These are phyloP conservation scores for Noctua pronuba DNA, from an alignment of 2,888 invertebrate species.

Conservation along the genomic window DNA sequence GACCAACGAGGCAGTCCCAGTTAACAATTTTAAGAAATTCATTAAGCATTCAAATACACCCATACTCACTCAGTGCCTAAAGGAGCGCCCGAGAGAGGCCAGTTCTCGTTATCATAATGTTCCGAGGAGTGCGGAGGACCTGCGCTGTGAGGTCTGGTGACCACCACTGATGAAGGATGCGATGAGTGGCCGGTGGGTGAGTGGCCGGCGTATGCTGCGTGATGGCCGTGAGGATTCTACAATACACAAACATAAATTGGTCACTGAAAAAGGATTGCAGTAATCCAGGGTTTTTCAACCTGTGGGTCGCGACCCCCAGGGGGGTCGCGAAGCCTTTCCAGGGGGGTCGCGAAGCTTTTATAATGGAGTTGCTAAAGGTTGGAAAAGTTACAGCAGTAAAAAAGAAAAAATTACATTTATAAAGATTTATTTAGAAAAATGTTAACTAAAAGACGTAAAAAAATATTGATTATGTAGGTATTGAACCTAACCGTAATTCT, in stretches of 20 bases:
- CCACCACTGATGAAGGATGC: conserved; percentile 69
- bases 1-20: background rate
- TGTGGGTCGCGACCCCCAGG: no score
- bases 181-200: conserved; percentile 36
- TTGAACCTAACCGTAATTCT: no score
- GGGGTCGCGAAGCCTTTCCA: no score
- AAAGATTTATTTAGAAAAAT: no score
- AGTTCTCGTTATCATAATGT: conserved; percentile 85
- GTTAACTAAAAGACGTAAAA: no score
- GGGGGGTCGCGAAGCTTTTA: no score
- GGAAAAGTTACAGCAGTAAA: no score
- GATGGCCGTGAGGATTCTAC: conserved; percentile 58
- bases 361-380: no score
- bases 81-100: conserved; percentile 92
- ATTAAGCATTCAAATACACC: background rate
- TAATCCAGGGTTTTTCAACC: no score
- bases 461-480: no score
- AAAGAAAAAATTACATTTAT: no score
- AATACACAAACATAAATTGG: background rate
- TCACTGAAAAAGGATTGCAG: background rate
- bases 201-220: conserved; percentile 52
- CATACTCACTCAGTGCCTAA: conserved; percentile 91
- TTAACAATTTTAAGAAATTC: background rate
- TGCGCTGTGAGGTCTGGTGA: conserved; percentile 79
- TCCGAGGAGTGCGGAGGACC: conserved; percentile 79